Evolutionary conservation across 2,797 vertebrate genomes (phyloP).

Genomic region (Myripristis jacobus): DNA sequence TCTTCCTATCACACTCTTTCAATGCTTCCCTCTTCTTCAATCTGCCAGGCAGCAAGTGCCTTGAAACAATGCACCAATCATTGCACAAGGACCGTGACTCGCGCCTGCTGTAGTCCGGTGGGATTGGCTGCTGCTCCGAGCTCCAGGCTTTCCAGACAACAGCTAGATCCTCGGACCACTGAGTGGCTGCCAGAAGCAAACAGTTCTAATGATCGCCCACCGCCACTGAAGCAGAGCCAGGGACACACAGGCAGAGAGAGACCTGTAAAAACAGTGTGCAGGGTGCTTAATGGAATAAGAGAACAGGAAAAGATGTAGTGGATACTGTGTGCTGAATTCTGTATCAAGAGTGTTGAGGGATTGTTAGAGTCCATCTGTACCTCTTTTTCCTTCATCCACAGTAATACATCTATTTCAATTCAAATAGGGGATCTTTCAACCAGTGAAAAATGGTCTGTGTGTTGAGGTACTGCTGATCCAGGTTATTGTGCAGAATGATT

Average conservation of each 20-base stretch:
- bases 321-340: background rate
- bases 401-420: slow-evolving; percentile 63
- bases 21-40: slow-evolving; percentile 52
- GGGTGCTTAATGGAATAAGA: slow-evolving; percentile 25
- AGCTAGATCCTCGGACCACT: slow-evolving; percentile 51
- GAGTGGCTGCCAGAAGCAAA: slow-evolving; percentile 61
- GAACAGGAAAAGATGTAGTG: background rate
- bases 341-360: slow-evolving; percentile 1
- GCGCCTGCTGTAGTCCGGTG: slow-evolving; percentile 43
- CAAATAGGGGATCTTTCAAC: slow-evolving; percentile 15
- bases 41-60: slow-evolving; percentile 50
- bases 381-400: background rate
- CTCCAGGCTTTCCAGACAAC: slow-evolving; percentile 54
- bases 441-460: slow-evolving; percentile 22
- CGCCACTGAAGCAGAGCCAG: slow-evolving; percentile 65
- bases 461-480: slow-evolving; percentile 17
- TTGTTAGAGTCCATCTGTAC: too few relatives aligned
- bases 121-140: slow-evolving; percentile 59
- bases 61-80: slow-evolving; percentile 70
- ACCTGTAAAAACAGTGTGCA: slow-evolving; percentile 21
- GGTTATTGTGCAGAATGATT: slow-evolving; percentile 36
- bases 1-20: slow-evolving; percentile 42
- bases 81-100: slow-evolving; percentile 28
- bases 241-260: slow-evolving; percentile 51
- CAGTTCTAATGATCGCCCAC: slow-evolving; percentile 68